Conservation (phyloP, 2,113 vertebrate species). For the Marmota monax region DNA sequence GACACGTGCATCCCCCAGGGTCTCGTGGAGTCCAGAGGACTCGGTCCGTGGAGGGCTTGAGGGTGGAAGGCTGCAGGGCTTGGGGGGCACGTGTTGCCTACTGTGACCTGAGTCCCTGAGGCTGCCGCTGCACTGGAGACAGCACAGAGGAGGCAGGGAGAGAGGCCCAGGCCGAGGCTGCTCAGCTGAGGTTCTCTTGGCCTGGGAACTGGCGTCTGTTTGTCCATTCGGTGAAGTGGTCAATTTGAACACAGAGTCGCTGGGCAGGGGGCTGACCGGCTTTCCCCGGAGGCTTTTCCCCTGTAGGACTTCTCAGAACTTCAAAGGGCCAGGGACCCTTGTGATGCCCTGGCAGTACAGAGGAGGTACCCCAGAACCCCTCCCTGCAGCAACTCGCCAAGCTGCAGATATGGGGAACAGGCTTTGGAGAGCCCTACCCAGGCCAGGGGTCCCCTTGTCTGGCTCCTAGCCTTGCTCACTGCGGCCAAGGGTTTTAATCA, state of each 20-base stretch:
- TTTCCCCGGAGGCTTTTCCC: background rate
- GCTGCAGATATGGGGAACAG: background rate
- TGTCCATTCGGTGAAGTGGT: background rate
- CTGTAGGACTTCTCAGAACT: background rate
- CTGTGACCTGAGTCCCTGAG: background rate
- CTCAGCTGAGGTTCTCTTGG: background rate
- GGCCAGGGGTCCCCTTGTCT: background rate
- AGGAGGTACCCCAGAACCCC: too few species aligned
- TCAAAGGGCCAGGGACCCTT: background rate
- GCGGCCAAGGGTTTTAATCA: background rate
- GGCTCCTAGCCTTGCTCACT: background rate
- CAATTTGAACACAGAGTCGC: background rate
- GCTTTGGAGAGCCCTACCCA: rapidly evolving
- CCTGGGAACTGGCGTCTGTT: background rate
- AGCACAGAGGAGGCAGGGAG: background rate
- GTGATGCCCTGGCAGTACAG: background rate
- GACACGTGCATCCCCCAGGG: background rate
- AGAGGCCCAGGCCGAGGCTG: background rate
- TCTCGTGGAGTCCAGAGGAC: too few species aligned
- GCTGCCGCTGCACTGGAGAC: background rate
- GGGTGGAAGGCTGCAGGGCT: too few species aligned
- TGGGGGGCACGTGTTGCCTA: too few species aligned
- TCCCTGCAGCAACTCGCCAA: rapidly evolving
- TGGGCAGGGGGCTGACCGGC: background rate
- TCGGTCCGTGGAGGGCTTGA: too few species aligned